Conservation (phyloP, 35 echinoderm and acorn worm genomes). For the Chiridota heheva region DNA sequence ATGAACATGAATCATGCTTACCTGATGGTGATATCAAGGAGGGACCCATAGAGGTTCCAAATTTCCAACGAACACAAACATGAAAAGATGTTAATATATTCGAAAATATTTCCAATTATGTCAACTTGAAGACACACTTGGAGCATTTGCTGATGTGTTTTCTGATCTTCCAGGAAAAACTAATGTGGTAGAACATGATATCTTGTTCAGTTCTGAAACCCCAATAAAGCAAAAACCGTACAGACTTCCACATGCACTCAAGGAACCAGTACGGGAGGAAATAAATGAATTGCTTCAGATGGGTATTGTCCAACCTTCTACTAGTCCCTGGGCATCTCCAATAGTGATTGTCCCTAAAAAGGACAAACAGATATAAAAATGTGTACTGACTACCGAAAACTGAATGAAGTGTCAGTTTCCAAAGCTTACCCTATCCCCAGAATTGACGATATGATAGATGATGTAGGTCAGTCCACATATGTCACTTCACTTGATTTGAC, state of each 20-base stretch:
- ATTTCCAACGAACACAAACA: slow-evolving; percentile 9
- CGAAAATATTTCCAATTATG: not conserved
- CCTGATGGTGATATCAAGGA: slow-evolving; percentile 13
- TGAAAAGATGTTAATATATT: slow-evolving; percentile 5
- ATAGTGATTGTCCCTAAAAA: slow-evolving; percentile 22
- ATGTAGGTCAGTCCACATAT: no score
- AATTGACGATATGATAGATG: slow-evolving; percentile 33
- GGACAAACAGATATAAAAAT: slow-evolving; percentile 5
- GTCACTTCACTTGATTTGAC: no score
- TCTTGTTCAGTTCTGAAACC: slow-evolving; percentile 11
- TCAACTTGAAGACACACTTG: slow-evolving; percentile 10
- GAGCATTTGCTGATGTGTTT: not conserved
- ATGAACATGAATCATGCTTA: no score
- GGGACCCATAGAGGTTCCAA: not conserved
- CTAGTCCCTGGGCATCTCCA: slow-evolving; percentile 31
- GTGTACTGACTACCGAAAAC: slow-evolving; percentile 16
- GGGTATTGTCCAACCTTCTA: slow-evolving; percentile 41
- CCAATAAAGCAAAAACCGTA: slow-evolving; percentile 37
- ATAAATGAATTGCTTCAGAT: slow-evolving; percentile 20
- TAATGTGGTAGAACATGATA: slow-evolving; percentile 26
- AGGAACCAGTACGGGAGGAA: slow-evolving; percentile 32
- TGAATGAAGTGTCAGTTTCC: slow-evolving; percentile 17
- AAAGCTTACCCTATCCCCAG: slow-evolving; percentile 20
- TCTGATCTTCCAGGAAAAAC: slow-evolving; percentile 51
- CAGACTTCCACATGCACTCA: slow-evolving; percentile 35